Percentiles rank a stretch among this genome's conserved stretches.
These are phyloP conservation scores for Lithophane semibrunnea DNA, from an alignment of 2,888 invertebrate species.

Conservation along the genomic window DNA sequence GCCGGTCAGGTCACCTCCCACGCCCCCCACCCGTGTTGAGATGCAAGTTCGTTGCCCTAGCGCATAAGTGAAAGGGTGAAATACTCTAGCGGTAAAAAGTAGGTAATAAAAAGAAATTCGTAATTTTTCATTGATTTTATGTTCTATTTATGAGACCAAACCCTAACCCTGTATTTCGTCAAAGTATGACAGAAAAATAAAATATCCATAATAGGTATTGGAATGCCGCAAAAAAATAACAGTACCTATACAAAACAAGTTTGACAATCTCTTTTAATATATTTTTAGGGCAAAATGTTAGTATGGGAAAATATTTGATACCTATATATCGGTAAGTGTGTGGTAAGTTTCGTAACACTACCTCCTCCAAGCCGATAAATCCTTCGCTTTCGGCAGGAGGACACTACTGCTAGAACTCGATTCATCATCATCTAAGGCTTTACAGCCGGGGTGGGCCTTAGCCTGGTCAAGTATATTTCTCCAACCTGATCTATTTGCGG, in stretches of 20 bases:
- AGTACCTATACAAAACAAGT: not conserved
- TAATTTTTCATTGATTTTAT: too few relatives aligned
- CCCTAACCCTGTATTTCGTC: not conserved
- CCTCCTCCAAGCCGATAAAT: slow-evolving; percentile 43
- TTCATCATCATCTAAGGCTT: too few relatives aligned
- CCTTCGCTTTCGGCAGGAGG: slow-evolving; percentile 20
- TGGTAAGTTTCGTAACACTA: slow-evolving; percentile 31
- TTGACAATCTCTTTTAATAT: not conserved
- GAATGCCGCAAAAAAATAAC: not conserved
- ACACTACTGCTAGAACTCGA: slow-evolving; percentile 26
- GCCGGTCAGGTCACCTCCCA: too few relatives aligned
- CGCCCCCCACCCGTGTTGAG: too few relatives aligned
- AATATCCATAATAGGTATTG: not conserved
- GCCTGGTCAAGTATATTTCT: too few relatives aligned
- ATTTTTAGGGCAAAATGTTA: not conserved
- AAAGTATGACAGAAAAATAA: not conserved
- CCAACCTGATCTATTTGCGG: too few relatives aligned
- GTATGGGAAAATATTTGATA: slow-evolving; percentile 41
- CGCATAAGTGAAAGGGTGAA: too few relatives aligned
- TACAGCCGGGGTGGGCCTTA: too few relatives aligned
- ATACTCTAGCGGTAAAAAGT: too few relatives aligned
- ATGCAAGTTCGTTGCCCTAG: too few relatives aligned
- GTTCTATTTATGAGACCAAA: too few relatives aligned
- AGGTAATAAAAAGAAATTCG: too few relatives aligned
- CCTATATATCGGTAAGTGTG: slow-evolving; percentile 28